Percentiles rank a stretch among this genome's conserved stretches.
These are phyloP conservation scores for Parasteatoda lunata DNA, from an alignment of 2,888 invertebrate genomes.

Conservation along the genomic window DNA sequence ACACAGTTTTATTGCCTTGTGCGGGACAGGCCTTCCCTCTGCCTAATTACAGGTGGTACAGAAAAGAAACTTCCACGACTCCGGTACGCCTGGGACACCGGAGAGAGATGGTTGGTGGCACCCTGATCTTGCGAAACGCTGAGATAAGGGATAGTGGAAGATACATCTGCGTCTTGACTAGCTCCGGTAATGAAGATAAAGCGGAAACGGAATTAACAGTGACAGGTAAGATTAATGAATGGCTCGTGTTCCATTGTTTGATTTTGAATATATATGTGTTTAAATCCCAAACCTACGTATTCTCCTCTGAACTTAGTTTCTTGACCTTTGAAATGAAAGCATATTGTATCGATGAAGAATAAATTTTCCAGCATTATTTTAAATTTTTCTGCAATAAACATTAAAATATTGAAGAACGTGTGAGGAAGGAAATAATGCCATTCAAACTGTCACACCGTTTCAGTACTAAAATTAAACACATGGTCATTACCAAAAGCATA, in stretches of 20 bases:
- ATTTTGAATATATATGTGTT: too few species aligned
- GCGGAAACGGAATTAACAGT: slow-evolving; percentile 69
- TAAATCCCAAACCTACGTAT: too few species aligned
- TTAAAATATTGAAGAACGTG: too few species aligned
- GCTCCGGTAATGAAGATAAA: slow-evolving; percentile 65
- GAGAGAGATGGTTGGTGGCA: slow-evolving; percentile 64
- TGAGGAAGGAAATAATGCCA: too few species aligned
- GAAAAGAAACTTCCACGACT: slow-evolving; percentile 59
- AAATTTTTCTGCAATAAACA: too few species aligned
- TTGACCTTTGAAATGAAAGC: too few species aligned
- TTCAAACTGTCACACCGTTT: too few species aligned
- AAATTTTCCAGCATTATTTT: too few species aligned
- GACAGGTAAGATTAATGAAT: slow-evolving; percentile 60
- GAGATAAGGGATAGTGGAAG: slow-evolving; percentile 67
- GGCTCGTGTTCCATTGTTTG: neutral
- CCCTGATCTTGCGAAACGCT: slow-evolving; percentile 63
- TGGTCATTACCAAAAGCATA: too few species aligned
- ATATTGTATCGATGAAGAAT: too few species aligned
- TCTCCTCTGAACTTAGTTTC: too few species aligned
- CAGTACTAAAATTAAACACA: too few species aligned
- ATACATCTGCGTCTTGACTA: slow-evolving; percentile 69
- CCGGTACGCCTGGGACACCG: slow-evolving; percentile 54
- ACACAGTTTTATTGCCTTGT: slow-evolving; percentile 74
- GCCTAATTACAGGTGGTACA: slow-evolving; percentile 74
- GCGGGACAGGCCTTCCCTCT: slow-evolving; percentile 74